Evolutionary conservation across 2,113 vertebrate species (phyloP).

Genomic region (Eretmochelys imbricata): DNA sequence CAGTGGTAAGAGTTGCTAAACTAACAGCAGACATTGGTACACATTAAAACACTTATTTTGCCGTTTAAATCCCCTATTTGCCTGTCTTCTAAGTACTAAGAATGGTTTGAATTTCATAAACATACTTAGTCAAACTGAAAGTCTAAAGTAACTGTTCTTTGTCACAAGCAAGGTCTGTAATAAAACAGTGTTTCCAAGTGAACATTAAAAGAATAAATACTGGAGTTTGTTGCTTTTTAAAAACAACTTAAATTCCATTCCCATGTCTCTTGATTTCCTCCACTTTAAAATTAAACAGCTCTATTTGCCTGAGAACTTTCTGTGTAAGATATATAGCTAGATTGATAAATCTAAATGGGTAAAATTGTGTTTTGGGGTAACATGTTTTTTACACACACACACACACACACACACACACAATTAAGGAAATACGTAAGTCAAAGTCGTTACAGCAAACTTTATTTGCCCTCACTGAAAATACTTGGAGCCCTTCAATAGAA

Average conservation of each 20-base stretch:
- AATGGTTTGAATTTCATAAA: conserved; percentile 1
- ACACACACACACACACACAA: background rate
- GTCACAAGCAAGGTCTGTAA: conserved; percentile 27
- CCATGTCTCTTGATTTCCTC: conserved; percentile 4
- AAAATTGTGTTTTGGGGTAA: background rate
- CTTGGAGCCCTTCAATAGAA: background rate
- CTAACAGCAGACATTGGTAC: background rate
- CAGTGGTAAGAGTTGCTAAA: background rate
- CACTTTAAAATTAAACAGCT: background rate
- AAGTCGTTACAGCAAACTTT: background rate
- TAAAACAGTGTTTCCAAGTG: conserved; percentile 41
- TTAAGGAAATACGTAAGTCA: background rate
- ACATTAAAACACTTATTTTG: background rate
- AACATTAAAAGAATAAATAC: conserved; percentile 45
- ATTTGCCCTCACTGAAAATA: background rate
- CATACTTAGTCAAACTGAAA: background rate
- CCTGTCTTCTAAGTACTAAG: background rate
- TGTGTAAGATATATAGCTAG: background rate
- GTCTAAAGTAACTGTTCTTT: background rate
- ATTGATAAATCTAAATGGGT: background rate
- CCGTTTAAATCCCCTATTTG: conserved; percentile 5
- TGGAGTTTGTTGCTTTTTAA: conserved; percentile 29
- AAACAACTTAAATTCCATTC: conserved; percentile 38
- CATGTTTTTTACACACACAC: no score
- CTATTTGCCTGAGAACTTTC: background rate